Base-by-base conservation (phyloP, 92 coral and sea anemone genomes). In the Pocillopora grandis region DNA sequence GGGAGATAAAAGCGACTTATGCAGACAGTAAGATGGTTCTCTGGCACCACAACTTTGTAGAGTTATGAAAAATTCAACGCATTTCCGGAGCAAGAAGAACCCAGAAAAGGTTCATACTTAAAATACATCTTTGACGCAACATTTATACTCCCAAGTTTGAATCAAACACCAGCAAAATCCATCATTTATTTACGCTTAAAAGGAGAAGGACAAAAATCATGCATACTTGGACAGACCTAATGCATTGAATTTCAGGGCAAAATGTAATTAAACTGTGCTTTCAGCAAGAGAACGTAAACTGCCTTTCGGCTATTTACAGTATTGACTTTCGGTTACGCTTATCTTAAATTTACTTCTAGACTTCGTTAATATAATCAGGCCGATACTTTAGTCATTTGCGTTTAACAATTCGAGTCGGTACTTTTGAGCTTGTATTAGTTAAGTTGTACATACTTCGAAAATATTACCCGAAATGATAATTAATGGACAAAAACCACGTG, bases 31-130 rank as follows among this genome's bases (percentile, higher is more conserved):
- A 16, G 73, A 10, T 35, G 2, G 57, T 37, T 35, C 52, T 35
- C 57, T 36, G 21, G 18, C 9, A 33, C 57, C 75, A 15, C 14
- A 35, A 21, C 36, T 70, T 69, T 18, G n/a, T 55, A 37, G 16
- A 8, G 12, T 15, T 15, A 55, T 2, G 52, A 70, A 70, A 70
- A 70, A 70, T 70, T 16, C 33, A 37, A 70, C n/a, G 75, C 21
- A 70, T 70, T 70, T 70, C 75, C 75, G 56, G 57, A 35, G 42
- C 75, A 49, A 35, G 42, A 70, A 35, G 36, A 42, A 70, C 75
- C 57, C 2, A 37, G 17, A 35, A 70, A 70, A 35, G 9, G 52
- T 49, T 49, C 33, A 9, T 11, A 23, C 37, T 35, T 13, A 37
- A 70, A 42, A 70, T 11, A 70, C 17, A 68, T 68, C 3, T 12